These are phyloP conservation scores for Hylyphantes graminicola DNA, from an alignment of 1,140 invertebrate genomes.

Conservation along the genomic window DNA sequence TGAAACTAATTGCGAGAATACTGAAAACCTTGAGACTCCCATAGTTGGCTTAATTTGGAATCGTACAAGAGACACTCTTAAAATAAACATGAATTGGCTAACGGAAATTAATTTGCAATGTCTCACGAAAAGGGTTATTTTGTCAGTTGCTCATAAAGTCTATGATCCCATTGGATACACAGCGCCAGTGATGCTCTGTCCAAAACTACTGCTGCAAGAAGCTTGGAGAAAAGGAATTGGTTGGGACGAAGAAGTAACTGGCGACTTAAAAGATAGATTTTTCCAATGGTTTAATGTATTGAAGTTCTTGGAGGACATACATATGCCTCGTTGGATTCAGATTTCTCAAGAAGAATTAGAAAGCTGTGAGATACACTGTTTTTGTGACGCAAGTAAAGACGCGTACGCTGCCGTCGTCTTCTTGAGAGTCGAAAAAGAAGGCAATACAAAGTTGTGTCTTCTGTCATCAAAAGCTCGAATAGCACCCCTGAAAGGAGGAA, in stretches of 20 bases:
- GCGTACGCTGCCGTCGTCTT: background rate
- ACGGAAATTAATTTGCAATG: background rate
- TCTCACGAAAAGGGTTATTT: background rate
- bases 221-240: background rate
- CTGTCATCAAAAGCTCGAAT: background rate
- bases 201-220: constrained; percentile 8
- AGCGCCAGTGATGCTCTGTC: background rate
- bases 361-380: background rate
- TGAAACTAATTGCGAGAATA: background rate
- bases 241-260: background rate
- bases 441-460: background rate
- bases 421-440: constrained; percentile 5
- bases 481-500: background rate
- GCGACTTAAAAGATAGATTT: background rate
- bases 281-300: too few relatives aligned
- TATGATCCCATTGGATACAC: background rate
- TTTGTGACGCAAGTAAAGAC: constrained; percentile 14
- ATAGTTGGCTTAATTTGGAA: background rate
- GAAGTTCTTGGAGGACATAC: background rate
- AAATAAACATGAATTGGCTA: constrained; percentile 1
- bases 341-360: too few relatives aligned
- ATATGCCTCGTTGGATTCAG: too few relatives aligned
- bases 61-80: background rate
- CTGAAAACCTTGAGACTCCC: background rate
- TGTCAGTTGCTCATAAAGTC: background rate